phyloP scores from a whole-genome alignment of 2,888 invertebrate genomes.

The Omphaloscelis lunosa region DNA sequence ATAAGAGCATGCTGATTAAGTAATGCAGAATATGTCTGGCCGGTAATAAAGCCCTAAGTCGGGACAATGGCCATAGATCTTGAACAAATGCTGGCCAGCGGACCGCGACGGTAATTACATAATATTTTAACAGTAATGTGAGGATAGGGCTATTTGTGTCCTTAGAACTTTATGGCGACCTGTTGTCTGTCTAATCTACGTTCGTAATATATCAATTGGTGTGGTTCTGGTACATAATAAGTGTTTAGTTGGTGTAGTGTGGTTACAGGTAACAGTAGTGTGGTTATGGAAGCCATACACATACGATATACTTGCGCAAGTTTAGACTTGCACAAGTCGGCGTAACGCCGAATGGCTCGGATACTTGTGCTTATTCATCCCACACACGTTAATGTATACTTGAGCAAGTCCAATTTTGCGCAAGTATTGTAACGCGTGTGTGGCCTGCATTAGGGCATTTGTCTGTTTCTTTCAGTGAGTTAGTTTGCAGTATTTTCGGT shows the following conservation, averaged over 20 bases:
- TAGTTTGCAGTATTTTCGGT: constrained; percentile 8
- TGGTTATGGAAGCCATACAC: neutral
- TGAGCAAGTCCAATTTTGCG: no score
- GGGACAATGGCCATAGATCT: constrained; percentile 65
- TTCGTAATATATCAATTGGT: constrained; percentile 53
- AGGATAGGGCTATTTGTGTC: constrained; percentile 69
- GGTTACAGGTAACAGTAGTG: no score
- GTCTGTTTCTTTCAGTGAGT: neutral
- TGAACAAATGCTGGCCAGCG: constrained; percentile 47
- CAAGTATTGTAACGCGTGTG: no score
- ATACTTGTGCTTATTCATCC: no score
- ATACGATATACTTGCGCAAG: no score
- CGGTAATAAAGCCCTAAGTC: constrained; percentile 63
- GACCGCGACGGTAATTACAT: constrained; percentile 74
- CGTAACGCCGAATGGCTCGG: no score
- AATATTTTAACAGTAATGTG: constrained; percentile 77
- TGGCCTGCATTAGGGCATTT: no score
- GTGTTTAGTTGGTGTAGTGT: constrained; percentile 7
- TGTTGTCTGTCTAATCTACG: constrained; percentile 65
- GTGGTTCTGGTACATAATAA: constrained; percentile 3
- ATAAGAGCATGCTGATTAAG: constrained; percentile 50
- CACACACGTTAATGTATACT: no score
- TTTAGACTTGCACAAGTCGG: no score
- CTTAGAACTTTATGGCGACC: constrained; percentile 63
- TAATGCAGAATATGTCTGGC: constrained; percentile 61